Base-by-base conservation (phyloP, 2,797 vertebrate genomes). In the Neosalanx taihuensis region DNA sequence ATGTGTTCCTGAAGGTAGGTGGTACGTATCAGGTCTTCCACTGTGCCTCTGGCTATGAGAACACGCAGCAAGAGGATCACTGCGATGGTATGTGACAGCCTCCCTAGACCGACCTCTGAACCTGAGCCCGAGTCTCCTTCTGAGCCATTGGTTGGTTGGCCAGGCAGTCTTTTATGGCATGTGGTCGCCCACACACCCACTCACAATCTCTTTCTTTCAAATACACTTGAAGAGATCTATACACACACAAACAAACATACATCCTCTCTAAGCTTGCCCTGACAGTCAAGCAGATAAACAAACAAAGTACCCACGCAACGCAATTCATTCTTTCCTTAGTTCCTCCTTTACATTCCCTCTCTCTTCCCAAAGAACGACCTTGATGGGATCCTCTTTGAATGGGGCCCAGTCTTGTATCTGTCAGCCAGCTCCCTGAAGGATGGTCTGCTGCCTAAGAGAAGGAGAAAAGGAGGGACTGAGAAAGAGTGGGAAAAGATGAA, bases 1-100 rank as follows among this genome's bases (percentile, higher is more conserved):
- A 46, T 46, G 12, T 46, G 41, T 46, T 46, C 41, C 10, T 46
- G 7, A 13, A 46, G 9, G 10, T 46, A 46, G 41, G 41, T 9
- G 7, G 41, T 46, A 46, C 7, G 41, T 46, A 46, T 46, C 41
- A 46, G 41, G 41, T 46, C 41, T 46, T 46, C 41, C 12, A 46
- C 10, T 46, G 10, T 13, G 41, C 41, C 41, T 12, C 41, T 46
- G 41, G 41, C 37, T 41, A 41, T 41, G 51, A 3, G 51, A 53
- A n/a, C 51, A n/a, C 15, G n/a, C 41, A 6, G 15, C 6, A 17
- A 56, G 4, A 4, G 51, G 75, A 46, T 87, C 84, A 88, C 73
- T 75, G 73, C 71, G 67, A 87, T 76, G 30, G 66, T 76, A 87
- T 77, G 80, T 87, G 87, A 88, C 86, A 86, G 84, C 72, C 79